Conservation (phyloP, 1,140 invertebrate genomes). For the Lepidostoma basale region DNA sequence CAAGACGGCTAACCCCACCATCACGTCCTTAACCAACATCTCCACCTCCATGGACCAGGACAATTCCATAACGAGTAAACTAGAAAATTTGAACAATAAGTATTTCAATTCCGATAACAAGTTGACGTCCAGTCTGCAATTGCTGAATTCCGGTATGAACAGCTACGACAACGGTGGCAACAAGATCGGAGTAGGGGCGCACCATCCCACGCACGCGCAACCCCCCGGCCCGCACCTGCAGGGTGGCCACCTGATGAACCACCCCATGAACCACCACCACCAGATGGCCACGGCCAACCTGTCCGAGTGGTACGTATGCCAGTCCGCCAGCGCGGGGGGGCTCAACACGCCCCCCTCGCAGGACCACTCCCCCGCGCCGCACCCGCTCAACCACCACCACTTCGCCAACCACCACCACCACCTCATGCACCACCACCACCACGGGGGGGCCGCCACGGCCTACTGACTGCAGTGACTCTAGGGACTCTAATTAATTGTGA, state of each 20-base stretch:
- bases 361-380: conserved; percentile 42
- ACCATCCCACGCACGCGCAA: conserved; percentile 56
- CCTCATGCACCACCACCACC: conserved; percentile 56
- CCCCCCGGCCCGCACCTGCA: conserved; percentile 51
- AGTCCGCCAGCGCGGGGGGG: conserved; percentile 47
- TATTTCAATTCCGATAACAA: conserved; percentile 57
- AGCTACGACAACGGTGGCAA: conserved; percentile 54
- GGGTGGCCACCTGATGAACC: conserved; percentile 49
- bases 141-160: conserved; percentile 48
- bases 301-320: conserved; percentile 57
- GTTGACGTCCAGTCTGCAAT: conserved; percentile 54
- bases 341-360: conserved; percentile 43
- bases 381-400: conserved; percentile 43
- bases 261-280: conserved; percentile 32
- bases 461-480: conserved; percentile 62
- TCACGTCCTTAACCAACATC: conserved; percentile 1
- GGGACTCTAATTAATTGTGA: conserved; percentile 46
- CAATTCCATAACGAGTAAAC: conserved; percentile 57
- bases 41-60: conserved; percentile 51
- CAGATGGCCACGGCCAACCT: conserved; percentile 41
- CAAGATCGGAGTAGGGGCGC: conserved; percentile 3
- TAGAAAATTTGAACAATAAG: conserved; percentile 60
- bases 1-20: conserved; percentile 44
- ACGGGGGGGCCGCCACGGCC: conserved; percentile 57
- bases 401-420: conserved; percentile 45